Percentiles rank a stretch among this genome's conserved stretches.
Evolutionary conservation across 2,113 vertebrate genomes (phyloP).

Genomic region (Orthonyx spaldingii): DNA sequence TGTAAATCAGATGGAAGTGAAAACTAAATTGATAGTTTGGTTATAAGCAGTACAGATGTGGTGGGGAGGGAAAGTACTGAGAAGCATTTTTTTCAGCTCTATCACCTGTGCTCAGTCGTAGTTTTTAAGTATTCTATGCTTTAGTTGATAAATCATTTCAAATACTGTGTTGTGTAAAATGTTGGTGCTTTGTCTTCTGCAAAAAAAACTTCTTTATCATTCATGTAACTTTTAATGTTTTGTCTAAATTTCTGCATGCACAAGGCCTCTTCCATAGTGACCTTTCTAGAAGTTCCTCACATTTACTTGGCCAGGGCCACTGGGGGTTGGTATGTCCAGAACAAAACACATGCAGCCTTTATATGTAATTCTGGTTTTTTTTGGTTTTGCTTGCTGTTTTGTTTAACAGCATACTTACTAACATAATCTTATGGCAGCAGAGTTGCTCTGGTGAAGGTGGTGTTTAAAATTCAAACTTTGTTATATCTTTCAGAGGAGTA

Average conservation of each 20-base stretch:
- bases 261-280: background rate
- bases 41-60: background rate
- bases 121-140: background rate
- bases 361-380: background rate
- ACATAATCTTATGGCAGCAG: background rate
- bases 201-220: background rate
- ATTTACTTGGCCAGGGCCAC: background rate
- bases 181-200: background rate
- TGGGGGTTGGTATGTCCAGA: background rate
- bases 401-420: background rate
- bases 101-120: background rate
- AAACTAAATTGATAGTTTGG: background rate
- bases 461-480: background rate
- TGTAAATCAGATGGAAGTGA: background rate
- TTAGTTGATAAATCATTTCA: background rate
- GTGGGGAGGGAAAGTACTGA: background rate
- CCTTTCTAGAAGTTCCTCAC: background rate
- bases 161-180: background rate
- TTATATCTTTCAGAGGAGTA: conserved; percentile 74
- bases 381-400: background rate
- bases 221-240: background rate
- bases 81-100: background rate
- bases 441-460: background rate
- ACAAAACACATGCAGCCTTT: background rate
- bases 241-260: background rate